These are phyloP conservation scores for Blastomussa wellsi DNA, from an alignment of 92 coral and sea anemone genomes.

Conservation along the genomic window DNA sequence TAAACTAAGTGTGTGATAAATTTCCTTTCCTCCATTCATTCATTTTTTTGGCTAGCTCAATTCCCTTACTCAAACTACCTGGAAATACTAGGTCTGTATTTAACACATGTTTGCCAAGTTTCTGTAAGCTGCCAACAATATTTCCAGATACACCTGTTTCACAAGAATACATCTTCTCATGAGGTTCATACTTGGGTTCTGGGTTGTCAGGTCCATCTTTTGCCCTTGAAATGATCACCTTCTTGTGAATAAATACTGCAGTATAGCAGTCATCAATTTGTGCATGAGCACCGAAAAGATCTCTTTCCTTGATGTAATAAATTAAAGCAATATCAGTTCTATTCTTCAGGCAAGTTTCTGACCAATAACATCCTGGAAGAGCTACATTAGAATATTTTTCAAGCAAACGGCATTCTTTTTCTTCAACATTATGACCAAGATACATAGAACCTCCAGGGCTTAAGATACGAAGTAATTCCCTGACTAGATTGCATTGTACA, in stretches of 20 bases:
- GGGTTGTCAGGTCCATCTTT: conserved; percentile 42
- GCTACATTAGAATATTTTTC: conserved; percentile 54
- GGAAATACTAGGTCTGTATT: conserved; percentile 11
- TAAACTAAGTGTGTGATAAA: conserved; percentile 3
- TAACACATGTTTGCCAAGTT: neutral
- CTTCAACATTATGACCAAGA: conserved; percentile 87
- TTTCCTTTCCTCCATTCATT: neutral
- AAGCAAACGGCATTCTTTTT: conserved; percentile 64
- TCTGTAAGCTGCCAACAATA: neutral
- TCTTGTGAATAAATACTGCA: conserved; percentile 91
- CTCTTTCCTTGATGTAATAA: conserved; percentile 81
- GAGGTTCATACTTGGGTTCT: conserved; percentile 48
- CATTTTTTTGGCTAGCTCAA: conserved; percentile 17
- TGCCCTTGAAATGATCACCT: conserved; percentile 44
- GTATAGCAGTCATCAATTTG: conserved; percentile 76
- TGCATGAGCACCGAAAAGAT: conserved; percentile 70
- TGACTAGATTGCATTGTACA: conserved; percentile 70
- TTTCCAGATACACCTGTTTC: neutral
- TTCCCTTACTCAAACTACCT: conserved; percentile 12
- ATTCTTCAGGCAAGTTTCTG: conserved; percentile 62
- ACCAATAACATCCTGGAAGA: conserved; percentile 88
- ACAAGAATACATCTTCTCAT: conserved; percentile 64
- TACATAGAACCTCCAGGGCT: conserved; percentile 90
- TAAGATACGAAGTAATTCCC: conserved; percentile 71
- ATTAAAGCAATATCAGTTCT: conserved; percentile 76